These are phyloP conservation scores for Magallana nippona DNA, from an alignment of 2,888 invertebrate genomes.

Conservation along the genomic window DNA sequence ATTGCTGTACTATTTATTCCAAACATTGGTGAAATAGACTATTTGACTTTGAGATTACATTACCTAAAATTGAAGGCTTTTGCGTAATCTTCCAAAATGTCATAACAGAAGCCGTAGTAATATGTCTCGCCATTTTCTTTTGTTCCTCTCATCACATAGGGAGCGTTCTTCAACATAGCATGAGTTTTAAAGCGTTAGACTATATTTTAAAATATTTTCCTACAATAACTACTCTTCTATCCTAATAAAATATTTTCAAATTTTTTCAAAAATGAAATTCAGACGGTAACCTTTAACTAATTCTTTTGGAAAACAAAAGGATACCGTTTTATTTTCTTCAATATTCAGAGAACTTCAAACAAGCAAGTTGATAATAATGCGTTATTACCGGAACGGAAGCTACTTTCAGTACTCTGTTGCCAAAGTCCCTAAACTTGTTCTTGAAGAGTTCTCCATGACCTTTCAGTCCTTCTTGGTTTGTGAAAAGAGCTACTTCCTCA, in stretches of 20 bases:
- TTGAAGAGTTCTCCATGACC: slow-evolving; percentile 3
- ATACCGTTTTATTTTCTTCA: too few relatives aligned
- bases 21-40: not conserved
- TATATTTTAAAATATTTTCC: too few relatives aligned
- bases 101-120: slow-evolving; percentile 62
- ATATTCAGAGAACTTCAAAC: not conserved
- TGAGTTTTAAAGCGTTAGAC: too few relatives aligned
- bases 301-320: too few relatives aligned
- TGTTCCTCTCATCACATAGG: not conserved
- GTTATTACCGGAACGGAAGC: slow-evolving; percentile 47
- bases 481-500: not conserved
- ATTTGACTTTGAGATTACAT: not conserved
- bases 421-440: slow-evolving; percentile 47
- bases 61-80: slow-evolving; percentile 61
- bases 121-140: slow-evolving; percentile 46
- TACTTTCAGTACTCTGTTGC: slow-evolving; percentile 42
- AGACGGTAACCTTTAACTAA: too few relatives aligned
- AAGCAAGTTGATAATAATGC: not conserved
- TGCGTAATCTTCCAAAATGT: slow-evolving; percentile 63
- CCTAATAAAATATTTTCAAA: too few relatives aligned
- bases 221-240: too few relatives aligned
- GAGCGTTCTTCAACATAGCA: slow-evolving; percentile 6
- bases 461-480: not conserved
- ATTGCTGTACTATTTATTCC: not conserved
- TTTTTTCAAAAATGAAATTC: too few relatives aligned